Conservation (phyloP, 2,113 vertebrate species). For the Salvelinus fontinalis region DNA sequence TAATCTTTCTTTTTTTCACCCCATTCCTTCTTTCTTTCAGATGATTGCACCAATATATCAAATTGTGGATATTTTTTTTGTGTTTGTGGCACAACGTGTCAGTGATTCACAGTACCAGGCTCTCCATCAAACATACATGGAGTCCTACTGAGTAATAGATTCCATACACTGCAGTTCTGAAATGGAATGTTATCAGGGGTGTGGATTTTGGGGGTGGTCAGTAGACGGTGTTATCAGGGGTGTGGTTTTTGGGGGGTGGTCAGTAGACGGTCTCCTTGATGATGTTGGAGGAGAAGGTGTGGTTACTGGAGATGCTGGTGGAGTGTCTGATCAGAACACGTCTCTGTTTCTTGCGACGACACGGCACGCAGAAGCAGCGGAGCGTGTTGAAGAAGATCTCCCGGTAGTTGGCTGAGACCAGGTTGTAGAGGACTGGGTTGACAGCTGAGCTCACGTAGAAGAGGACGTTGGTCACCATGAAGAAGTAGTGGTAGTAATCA, state of each 20-base stretch:
- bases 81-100: too few relatives aligned
- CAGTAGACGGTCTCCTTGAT: slow-evolving; percentile 89
- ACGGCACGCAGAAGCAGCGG: slow-evolving; percentile 79
- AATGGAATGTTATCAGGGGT: background rate
- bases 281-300: slow-evolving; percentile 86
- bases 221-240: slow-evolving; percentile 70
- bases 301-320: slow-evolving; percentile 94
- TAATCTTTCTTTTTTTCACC: too few relatives aligned
- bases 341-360: slow-evolving; percentile 68
- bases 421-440: slow-evolving; percentile 96
- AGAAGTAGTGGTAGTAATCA: slow-evolving; percentile 98
- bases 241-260: slow-evolving; percentile 10
- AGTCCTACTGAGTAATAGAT: too few relatives aligned
- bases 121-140: too few relatives aligned
- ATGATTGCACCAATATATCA: too few relatives aligned
- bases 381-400: slow-evolving; percentile 90
- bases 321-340: slow-evolving; percentile 80
- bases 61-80: too few relatives aligned
- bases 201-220: slow-evolving; percentile 48
- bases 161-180: background rate
- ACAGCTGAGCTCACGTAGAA: slow-evolving; percentile 94
- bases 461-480: slow-evolving; percentile 94
- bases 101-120: too few relatives aligned
- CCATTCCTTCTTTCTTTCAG: too few relatives aligned
- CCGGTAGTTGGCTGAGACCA: slow-evolving; percentile 92